Conservation (phyloP, 2,888 invertebrate genomes). For the Sclerodermus sp. region DNA sequence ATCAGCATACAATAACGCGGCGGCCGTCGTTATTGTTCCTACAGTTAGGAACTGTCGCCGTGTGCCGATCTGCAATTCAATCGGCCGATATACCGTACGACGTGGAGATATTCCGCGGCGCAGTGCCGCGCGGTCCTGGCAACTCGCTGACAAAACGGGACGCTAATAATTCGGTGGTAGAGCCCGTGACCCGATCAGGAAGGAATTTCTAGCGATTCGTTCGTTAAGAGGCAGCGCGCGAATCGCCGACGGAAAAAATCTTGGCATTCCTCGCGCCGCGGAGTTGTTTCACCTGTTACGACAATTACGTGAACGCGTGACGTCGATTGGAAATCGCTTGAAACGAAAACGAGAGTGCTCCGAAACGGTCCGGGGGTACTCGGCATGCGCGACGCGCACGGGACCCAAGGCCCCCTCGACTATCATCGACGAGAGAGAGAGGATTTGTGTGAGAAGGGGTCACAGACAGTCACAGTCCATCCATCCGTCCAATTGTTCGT, state of each 20-base stretch:
- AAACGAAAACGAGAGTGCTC: conserved; percentile 45
- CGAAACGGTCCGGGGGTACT: conserved; percentile 12
- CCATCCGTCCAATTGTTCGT: conserved; percentile 1
- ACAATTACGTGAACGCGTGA: background rate
- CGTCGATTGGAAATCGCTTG: conserved; percentile 22
- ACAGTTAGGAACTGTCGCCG: conserved; percentile 31
- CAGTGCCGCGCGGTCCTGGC: too few species aligned
- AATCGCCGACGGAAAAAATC: too few species aligned
- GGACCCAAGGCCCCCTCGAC: conserved; percentile 30
- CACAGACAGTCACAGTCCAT: too few species aligned
- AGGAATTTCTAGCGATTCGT: too few species aligned
- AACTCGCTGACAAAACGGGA: too few species aligned
- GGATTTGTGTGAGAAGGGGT: too few species aligned
- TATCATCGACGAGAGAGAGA: conserved; percentile 29
- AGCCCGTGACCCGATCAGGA: too few species aligned
- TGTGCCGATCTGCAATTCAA: conserved; percentile 34
- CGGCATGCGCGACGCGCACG: conserved; percentile 31
- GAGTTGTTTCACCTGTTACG: background rate
- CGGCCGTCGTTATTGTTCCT: conserved; percentile 31
- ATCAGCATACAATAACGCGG: conserved; percentile 36
- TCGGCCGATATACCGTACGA: conserved; percentile 22
- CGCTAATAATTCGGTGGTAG: too few species aligned
- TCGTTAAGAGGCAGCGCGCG: too few species aligned
- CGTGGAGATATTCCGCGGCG: too few species aligned
- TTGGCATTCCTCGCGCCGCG: background rate